Conservation (phyloP, 1,140 invertebrate species). For the Whitmania pigra region DNA sequence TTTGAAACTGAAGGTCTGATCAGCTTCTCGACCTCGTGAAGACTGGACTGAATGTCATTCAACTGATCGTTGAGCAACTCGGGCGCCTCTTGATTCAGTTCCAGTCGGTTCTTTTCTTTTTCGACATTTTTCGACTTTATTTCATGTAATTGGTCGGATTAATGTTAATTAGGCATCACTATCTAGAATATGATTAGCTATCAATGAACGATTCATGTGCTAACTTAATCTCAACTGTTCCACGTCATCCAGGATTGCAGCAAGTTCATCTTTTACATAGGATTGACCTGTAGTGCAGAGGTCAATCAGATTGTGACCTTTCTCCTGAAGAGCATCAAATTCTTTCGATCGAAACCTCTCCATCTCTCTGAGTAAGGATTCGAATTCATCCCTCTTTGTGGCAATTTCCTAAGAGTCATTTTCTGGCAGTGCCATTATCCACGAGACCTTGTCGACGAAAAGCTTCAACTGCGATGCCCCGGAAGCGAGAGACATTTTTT, state of each 20-base stretch:
- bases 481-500: too few relatives aligned
- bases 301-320: neutral
- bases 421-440: neutral
- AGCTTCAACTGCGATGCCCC: neutral
- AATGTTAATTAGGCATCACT: too few relatives aligned
- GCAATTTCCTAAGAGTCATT: neutral
- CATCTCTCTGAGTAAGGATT: neutral
- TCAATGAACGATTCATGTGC: neutral
- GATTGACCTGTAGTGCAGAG: neutral
- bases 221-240: neutral
- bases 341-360: neutral
- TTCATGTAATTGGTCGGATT: neutral
- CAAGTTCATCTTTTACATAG: neutral
- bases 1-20: neutral
- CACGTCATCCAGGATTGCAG: neutral
- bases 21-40: neutral
- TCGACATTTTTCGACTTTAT: neutral
- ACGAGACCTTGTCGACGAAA: neutral
- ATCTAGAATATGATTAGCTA: neutral
- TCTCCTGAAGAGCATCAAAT: neutral
- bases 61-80: slow-evolving; percentile 2
- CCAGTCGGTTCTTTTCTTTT: neutral
- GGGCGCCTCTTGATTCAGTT: neutral
- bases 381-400: slow-evolving; percentile 3
- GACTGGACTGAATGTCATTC: neutral